Evolutionary conservation across 2,888 invertebrate genomes (phyloP).

Genomic region (Campoplex nolae): DNA sequence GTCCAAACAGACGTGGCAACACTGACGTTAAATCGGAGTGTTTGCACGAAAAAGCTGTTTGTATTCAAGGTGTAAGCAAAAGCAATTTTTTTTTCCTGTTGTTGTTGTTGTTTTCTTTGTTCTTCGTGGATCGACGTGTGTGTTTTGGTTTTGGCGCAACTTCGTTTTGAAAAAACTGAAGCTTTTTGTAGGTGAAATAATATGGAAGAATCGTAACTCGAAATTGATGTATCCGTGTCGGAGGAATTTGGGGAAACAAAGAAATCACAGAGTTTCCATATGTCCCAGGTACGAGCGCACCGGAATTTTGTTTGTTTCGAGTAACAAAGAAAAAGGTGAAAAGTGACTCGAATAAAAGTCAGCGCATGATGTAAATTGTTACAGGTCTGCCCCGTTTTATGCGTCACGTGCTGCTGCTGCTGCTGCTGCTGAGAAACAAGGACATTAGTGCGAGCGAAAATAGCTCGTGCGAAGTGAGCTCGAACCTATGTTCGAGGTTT

Average conservation of each 20-base stretch:
- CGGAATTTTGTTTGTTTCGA: not conserved
- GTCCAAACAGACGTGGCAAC: constrained; percentile 15
- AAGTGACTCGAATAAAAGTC: not conserved
- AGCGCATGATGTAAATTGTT: constrained; percentile 12
- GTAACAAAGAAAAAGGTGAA: not conserved
- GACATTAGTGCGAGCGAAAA: constrained; percentile 17
- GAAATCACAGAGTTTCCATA: not conserved
- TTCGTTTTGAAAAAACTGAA: not conserved
- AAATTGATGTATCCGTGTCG: not conserved
- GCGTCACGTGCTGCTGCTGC: constrained; percentile 23
- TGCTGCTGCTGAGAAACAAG: not conserved
- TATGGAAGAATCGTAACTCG: not conserved
- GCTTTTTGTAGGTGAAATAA: not conserved
- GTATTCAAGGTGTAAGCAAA: constrained; percentile 14
- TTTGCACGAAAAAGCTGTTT: constrained; percentile 18
- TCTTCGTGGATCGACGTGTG: not conserved
- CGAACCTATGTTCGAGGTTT: constrained; percentile 1
- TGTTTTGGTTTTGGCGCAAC: constrained; percentile 4
- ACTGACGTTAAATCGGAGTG: not conserved
- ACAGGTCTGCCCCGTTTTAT: constrained; percentile 14
- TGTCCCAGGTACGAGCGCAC: not conserved
- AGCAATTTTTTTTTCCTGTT: not conserved
- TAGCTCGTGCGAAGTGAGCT: not conserved
- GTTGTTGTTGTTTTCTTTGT: not conserved
- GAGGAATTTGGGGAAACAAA: not conserved